phyloP scores from a whole-genome alignment of 2,113 vertebrate genomes.

The Trematomus loennbergii region DNA sequence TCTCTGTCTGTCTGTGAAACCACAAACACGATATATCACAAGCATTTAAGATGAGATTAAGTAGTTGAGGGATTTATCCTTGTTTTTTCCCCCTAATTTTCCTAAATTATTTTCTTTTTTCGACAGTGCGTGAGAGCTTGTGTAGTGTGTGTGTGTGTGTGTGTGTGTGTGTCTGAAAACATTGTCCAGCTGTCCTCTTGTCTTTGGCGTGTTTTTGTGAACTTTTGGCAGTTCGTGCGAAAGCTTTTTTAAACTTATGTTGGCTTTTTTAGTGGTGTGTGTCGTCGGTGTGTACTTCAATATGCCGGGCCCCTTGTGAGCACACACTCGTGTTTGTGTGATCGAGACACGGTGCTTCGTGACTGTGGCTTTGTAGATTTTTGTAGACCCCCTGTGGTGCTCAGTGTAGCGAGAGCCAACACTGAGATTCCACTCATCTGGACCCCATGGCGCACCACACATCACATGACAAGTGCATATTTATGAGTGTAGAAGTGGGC shows the following conservation, averaged over 20 bases:
- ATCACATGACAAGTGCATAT: conserved; percentile 69
- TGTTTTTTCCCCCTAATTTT: conserved; percentile 64
- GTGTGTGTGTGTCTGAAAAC: conserved; percentile 7
- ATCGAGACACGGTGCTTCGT: conserved; percentile 70
- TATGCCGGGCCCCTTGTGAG: conserved; percentile 8
- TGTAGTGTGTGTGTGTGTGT: conserved; percentile 1
- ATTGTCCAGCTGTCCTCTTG: conserved; percentile 59
- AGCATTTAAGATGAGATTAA: conserved; percentile 78
- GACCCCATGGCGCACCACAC: conserved; percentile 66
- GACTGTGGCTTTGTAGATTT: conserved; percentile 83
- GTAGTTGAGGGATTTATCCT: conserved; percentile 67
- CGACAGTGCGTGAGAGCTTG: conserved; percentile 24
- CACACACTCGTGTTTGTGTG: conserved; percentile 19
- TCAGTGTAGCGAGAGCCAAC: conserved; percentile 80
- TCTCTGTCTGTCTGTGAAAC: conserved; percentile 54
- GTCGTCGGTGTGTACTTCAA: background rate
- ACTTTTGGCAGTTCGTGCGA: conserved; percentile 22
- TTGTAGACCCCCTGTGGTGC: conserved; percentile 79
- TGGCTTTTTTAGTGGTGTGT: conserved; percentile 25
- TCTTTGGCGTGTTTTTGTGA: conserved; percentile 51
- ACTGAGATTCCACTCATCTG: conserved; percentile 81
- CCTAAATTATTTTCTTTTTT: conserved; percentile 57
- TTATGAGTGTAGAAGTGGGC: conserved; percentile 10
- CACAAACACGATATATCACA: conserved; percentile 74
- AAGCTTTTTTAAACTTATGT: too few relatives aligned